Evolutionary conservation across 2,113 vertebrate genomes (phyloP).

Genomic region (Trichechus manatus): DNA sequence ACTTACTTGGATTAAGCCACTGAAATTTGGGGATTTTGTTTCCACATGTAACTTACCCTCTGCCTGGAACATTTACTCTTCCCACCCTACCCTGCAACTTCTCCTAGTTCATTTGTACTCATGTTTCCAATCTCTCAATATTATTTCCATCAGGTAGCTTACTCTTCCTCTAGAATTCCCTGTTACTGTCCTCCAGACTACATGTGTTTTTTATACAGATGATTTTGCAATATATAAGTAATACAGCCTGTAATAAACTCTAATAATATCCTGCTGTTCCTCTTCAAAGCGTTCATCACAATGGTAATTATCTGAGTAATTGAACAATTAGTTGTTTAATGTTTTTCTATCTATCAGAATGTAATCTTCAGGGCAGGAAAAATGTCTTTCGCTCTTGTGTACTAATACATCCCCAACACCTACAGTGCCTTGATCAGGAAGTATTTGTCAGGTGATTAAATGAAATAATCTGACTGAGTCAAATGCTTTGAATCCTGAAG

Average conservation of each 20-base stretch:
- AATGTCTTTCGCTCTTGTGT: not conserved
- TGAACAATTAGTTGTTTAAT: constrained; percentile 51
- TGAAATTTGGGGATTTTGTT: not conserved
- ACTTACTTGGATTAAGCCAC: not conserved
- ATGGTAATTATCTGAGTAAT: constrained; percentile 61
- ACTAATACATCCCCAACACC: not conserved
- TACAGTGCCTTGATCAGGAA: constrained; percentile 36
- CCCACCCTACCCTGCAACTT: not conserved
- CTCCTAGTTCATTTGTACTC: not conserved
- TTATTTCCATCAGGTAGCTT: not conserved
- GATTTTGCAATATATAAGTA: constrained; percentile 36
- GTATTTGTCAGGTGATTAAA: constrained; percentile 42
- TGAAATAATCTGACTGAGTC: not conserved
- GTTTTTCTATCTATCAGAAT: constrained; percentile 10
- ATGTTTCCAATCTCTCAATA: not conserved
- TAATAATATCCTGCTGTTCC: constrained; percentile 28
- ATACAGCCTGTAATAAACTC: not conserved
- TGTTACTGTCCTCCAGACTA: not conserved
- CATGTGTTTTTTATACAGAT: not conserved
- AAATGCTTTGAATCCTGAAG: constrained; percentile 53
- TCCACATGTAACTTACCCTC: not conserved
- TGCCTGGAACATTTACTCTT: constrained; percentile 6
- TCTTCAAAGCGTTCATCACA: constrained; percentile 43
- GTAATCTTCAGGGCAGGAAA: constrained; percentile 30
- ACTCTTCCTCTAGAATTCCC: not conserved